These are phyloP conservation scores for Paragorgia papillata DNA, from an alignment of 92 coral and sea anemone genomes.

Conservation along the genomic window DNA sequence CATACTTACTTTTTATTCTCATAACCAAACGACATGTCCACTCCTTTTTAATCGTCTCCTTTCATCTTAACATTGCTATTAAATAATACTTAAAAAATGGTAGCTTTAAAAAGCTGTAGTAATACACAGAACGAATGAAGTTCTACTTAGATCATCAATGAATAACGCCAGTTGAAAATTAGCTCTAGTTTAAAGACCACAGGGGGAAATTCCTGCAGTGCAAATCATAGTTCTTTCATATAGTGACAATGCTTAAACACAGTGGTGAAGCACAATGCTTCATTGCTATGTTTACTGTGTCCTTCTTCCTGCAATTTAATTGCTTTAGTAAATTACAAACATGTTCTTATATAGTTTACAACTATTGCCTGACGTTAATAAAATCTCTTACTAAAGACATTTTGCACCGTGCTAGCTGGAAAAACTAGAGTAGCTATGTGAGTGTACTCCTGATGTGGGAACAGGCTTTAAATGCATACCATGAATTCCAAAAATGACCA, in stretches of 20 bases:
- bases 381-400: background rate
- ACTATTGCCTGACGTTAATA: background rate
- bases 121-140: background rate
- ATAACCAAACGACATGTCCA: slow-evolving; percentile 3
- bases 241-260: slow-evolving; percentile 6
- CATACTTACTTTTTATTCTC: slow-evolving; percentile 28
- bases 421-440: background rate
- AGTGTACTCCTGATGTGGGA: too few species aligned
- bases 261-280: slow-evolving; percentile 14
- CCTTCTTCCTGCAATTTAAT: slow-evolving; percentile 13
- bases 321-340: slow-evolving; percentile 19
- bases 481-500: background rate
- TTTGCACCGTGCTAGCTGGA: background rate
- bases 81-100: background rate
- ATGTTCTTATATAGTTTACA: background rate
- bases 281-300: slow-evolving; percentile 17
- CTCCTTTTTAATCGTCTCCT: background rate
- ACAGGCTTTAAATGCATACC: slow-evolving; percentile 24
- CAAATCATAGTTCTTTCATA: slow-evolving; percentile 2
- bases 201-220: slow-evolving; percentile 9
- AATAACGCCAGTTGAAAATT: slow-evolving; percentile 4
- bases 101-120: background rate
- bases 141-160: background rate
- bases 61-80: background rate
- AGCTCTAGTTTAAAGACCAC: background rate